phyloP scores from a whole-genome alignment of 2,888 invertebrate genomes.

The Stenichneumon culpator region DNA sequence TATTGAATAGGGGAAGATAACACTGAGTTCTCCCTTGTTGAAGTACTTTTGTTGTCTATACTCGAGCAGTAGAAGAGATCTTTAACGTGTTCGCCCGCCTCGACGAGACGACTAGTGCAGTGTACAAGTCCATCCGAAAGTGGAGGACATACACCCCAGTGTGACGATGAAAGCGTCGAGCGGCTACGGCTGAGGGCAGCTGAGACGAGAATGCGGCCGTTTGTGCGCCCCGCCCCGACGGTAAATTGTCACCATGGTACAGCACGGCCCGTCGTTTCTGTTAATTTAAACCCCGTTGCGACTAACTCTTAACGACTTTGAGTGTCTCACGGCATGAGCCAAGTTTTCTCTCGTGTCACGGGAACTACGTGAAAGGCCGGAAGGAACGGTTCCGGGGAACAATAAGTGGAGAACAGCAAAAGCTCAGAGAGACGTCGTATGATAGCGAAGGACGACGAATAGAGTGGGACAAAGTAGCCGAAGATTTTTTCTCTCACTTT shows the following conservation, averaged over 20 bases:
- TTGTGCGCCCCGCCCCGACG: constrained; percentile 44
- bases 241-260: constrained; percentile 71
- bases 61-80: constrained; percentile 9
- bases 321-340: constrained; percentile 65
- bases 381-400: constrained; percentile 9
- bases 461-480: constrained; percentile 39
- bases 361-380: constrained; percentile 40
- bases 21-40: constrained; percentile 13
- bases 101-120: constrained; percentile 16
- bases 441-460: constrained; percentile 40
- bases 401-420: constrained; percentile 24
- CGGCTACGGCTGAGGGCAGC: constrained; percentile 19
- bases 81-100: constrained; percentile 2
- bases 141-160: constrained; percentile 24
- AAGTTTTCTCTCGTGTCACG: constrained; percentile 71
- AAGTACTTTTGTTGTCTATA: constrained; percentile 30
- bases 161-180: constrained; percentile 33
- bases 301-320: constrained; percentile 73
- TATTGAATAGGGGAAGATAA: background rate
- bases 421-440: constrained; percentile 56
- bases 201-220: constrained; percentile 46
- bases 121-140: constrained; percentile 38
- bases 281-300: constrained; percentile 74
- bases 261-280: constrained; percentile 65
- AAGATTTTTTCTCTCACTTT: constrained; percentile 42